Evolutionary conservation across 1,140 invertebrate species (phyloP), one percentile per base, ranked within the genome.

Genomic region (Brachionus koreanus): DNA sequence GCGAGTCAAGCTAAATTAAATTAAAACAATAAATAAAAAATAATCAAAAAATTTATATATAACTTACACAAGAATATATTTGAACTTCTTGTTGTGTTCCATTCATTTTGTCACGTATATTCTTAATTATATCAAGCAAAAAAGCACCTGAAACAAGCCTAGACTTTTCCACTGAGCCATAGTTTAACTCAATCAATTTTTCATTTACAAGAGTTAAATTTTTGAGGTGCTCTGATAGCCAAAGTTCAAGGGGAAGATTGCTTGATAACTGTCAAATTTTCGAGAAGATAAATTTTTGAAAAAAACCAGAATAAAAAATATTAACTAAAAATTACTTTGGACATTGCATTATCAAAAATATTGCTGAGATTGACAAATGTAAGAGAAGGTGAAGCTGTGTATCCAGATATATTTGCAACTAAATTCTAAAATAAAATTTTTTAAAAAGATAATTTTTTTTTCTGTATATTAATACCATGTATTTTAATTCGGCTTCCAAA

Each of bases 51-150:
- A 3, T 35, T 35, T 72, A 0, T 74, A 3, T 74, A 3, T 46
- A 49, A 61, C 7, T 79, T 79, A 79, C 76, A 10, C 7, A 39
- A 9, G 76, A 61, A 42, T 79, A 79, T 10, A 79, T 5, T 35
- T 37, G 33, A 4, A 79, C 19, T 35, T 79, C 76, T 1, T 79
- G 35, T 23, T 19, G 23, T n/a, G 49, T 61, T 5, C 76, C 76
- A 61, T 61, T 65, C 76, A 79, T 61, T 79, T 79, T 79, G n/a
- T 39, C 35, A 10, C 49, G 19, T 13, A 79, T 79, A 19, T 65
- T 57, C 39, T 42, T 57, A 29, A 79, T 65, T 25, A 79, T 79
- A 61, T 79, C 76, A 12, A 79, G 33, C 13, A 79, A 65, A 42
- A 79, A 10, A 7, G 35, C 39, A 39, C 76, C 76, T 61, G 76